A percentile compares a stretch with the other conserved stretches of the same genome.
These are phyloP conservation scores for Spodoptera littoralis DNA, from an alignment of 2,888 invertebrate genomes.

Conservation along the genomic window DNA sequence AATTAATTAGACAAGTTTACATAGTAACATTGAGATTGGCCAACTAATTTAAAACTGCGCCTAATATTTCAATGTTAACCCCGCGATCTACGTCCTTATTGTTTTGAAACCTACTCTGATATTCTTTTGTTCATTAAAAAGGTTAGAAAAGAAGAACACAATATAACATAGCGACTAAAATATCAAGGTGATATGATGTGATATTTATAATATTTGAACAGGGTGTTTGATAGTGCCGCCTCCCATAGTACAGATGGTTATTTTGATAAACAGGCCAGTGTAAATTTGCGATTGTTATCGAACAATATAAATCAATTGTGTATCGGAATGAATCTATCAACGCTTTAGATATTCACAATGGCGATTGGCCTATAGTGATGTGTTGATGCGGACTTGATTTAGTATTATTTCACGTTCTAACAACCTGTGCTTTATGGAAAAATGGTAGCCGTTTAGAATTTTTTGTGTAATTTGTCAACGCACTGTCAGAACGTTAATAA, in stretches of 20 bases:
- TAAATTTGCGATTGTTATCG: slow-evolving; percentile 72
- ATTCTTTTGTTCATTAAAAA: slow-evolving; percentile 61
- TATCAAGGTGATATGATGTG: slow-evolving; percentile 68
- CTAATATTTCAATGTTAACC: slow-evolving; percentile 44
- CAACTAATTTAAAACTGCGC: slow-evolving; percentile 24
- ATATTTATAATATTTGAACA: slow-evolving; percentile 43
- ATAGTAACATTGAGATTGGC: slow-evolving; percentile 21
- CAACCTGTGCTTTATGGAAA: too few species aligned
- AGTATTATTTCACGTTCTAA: slow-evolving; percentile 23
- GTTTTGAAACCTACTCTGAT: slow-evolving; percentile 60
- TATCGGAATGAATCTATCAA: slow-evolving; percentile 51
- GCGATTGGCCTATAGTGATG: slow-evolving; percentile 43
- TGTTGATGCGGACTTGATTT: slow-evolving; percentile 38
- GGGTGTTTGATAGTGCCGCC: slow-evolving; percentile 38
- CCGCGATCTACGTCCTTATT: slow-evolving; percentile 43
- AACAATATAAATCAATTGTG: slow-evolving; percentile 76
- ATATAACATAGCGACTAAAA: slow-evolving; percentile 49
- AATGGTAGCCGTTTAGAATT: too few species aligned
- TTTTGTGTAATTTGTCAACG: too few species aligned
- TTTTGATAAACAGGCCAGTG: slow-evolving; percentile 58
- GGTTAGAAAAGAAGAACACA: slow-evolving; percentile 60
- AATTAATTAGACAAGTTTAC: too few species aligned
- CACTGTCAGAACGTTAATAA: too few species aligned
- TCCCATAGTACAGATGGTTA: slow-evolving; percentile 40
- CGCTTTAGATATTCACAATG: slow-evolving; percentile 48